Conservation (phyloP, 1,140 invertebrate genomes). For the Papilio aristodemus region DNA sequence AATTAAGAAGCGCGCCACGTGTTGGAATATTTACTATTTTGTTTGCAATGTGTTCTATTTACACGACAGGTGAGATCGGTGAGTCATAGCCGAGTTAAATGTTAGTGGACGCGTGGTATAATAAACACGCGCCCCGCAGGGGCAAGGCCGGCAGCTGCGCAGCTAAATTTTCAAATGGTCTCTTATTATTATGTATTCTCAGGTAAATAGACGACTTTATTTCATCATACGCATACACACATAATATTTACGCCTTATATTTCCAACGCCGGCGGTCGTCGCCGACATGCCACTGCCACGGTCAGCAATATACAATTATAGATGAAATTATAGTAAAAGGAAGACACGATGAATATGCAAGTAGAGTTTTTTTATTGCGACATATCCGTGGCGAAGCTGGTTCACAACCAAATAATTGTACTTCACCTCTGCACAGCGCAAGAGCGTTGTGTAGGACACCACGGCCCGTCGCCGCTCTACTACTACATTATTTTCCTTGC, state of each 20-base stretch:
- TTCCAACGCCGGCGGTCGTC: background rate
- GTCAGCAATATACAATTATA: background rate
- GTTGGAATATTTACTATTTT: conserved; percentile 7
- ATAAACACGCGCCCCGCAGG: background rate
- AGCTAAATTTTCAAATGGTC: background rate
- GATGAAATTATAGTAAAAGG: conserved; percentile 11
- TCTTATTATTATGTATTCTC: background rate
- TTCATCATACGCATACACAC: too few relatives aligned
- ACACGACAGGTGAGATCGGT: background rate
- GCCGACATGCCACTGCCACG: background rate
- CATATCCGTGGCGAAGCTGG: background rate
- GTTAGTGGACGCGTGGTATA: background rate
- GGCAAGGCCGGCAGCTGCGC: background rate
- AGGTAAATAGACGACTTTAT: background rate
- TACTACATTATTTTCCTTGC: background rate
- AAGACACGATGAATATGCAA: conserved; percentile 13
- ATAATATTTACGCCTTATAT: too few relatives aligned
- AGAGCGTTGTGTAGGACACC: background rate
- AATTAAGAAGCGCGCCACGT: conserved; percentile 12
- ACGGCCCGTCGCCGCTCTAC: background rate
- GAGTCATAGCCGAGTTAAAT: conserved; percentile 8
- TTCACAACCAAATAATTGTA: background rate
- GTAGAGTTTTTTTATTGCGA: background rate
- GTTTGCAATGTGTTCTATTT: background rate
- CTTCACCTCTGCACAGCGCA: background rate